phyloP scores from a whole-genome alignment of 2,888 invertebrate species.

The Lasioglossum morio region DNA sequence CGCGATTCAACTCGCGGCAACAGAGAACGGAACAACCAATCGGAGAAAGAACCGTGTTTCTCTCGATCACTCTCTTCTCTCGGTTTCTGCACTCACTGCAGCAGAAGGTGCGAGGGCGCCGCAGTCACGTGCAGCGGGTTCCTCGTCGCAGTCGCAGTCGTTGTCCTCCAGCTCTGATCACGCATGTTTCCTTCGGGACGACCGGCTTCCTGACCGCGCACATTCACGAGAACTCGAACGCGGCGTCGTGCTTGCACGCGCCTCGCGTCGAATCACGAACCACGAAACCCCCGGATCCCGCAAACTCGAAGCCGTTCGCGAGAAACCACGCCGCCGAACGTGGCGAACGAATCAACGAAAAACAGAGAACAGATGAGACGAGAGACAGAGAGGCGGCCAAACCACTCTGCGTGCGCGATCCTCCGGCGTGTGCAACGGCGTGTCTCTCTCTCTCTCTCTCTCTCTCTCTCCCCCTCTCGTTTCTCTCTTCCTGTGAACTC shows the following conservation, averaged over 20 bases:
- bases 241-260: constrained; percentile 52
- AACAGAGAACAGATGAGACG: neutral
- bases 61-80: constrained; percentile 54
- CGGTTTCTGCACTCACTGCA: constrained; percentile 65
- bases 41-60: constrained; percentile 56
- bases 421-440: neutral
- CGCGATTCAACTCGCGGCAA: constrained; percentile 7
- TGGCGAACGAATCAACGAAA: neutral
- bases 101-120: constrained; percentile 61
- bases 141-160: constrained; percentile 60
- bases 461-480: neutral
- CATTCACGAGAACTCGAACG: constrained; percentile 60
- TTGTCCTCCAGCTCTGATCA: constrained; percentile 66
- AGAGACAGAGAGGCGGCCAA: constrained; percentile 12
- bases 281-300: constrained; percentile 18
- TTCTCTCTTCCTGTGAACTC: neutral
- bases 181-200: constrained; percentile 66
- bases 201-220: constrained; percentile 64
- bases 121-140: constrained; percentile 69
- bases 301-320: constrained; percentile 1
- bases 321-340: neutral
- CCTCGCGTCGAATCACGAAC: constrained; percentile 13
- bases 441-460: constrained; percentile 16
- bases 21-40: constrained; percentile 37
- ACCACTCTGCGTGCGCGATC: constrained; percentile 10